These are phyloP conservation scores for Monochamus saltuarius DNA, from an alignment of 1,140 invertebrate species.

Conservation along the genomic window DNA sequence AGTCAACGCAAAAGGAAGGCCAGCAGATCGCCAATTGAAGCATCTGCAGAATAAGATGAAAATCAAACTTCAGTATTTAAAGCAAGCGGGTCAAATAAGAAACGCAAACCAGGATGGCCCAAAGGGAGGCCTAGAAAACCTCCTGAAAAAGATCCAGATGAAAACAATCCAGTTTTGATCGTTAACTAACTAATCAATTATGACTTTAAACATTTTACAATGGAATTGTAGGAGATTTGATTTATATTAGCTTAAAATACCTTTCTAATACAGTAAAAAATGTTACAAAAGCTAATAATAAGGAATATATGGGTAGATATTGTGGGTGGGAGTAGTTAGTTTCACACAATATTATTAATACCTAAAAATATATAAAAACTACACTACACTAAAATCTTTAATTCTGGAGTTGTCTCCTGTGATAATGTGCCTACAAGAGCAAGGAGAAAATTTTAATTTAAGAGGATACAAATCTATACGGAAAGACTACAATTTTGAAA, in stretches of 20 bases:
- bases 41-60: not conserved
- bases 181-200: not conserved
- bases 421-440: not conserved
- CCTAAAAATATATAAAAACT: too few relatives aligned
- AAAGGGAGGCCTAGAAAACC: not conserved
- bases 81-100: not conserved
- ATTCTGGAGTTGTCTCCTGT: not conserved
- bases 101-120: not conserved
- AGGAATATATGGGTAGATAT: too few relatives aligned
- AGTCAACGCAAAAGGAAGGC: not conserved
- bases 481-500: not conserved
- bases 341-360: too few relatives aligned
- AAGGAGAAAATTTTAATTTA: too few relatives aligned
- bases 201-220: constrained; percentile 1
- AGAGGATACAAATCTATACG: not conserved
- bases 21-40: not conserved
- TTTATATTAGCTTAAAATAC: too few relatives aligned
- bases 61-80: not conserved
- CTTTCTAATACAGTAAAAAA: too few relatives aligned
- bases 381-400: not conserved
- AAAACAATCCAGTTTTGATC: not conserved
- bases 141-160: not conserved
- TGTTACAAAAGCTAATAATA: too few relatives aligned
- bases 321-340: too few relatives aligned
- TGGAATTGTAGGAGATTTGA: not conserved